Base-by-base conservation (phyloP, 2,888 invertebrate species). In the Cataglyphis cursor region DNA sequence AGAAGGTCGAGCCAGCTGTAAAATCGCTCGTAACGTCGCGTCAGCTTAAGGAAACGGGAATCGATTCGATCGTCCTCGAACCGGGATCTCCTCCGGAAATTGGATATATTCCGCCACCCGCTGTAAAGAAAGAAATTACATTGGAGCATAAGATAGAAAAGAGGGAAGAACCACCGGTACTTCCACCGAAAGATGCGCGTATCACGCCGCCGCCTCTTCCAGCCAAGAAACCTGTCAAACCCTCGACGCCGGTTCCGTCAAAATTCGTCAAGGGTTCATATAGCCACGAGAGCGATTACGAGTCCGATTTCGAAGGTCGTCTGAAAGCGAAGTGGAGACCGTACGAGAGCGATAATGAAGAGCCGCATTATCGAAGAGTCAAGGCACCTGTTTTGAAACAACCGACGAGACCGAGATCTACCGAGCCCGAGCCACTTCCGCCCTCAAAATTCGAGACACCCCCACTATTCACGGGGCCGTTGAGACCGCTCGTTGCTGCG, bases 11-110 rank as follows among this genome's bases (percentile, higher is more conserved):
- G 18, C 28, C 83, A 1, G 75, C 85, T 0, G 87, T 82, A 35
- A 90, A 87, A 70, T 80, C 88, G 0, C 24, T 66, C 15, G 41
- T 35, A 3, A 38, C 31, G 10, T 3, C 44, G 44, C 0, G 41
- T 65, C 75, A 62, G 0, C 21, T 44, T 3, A 24, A 72, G 1
- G 59, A 89, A 87, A 81, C 85, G 5, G 12, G 21, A 15, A 15
- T 62, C 0, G 81, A 84, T 6, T 78, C 73, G 10, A 59, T 87
- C 15, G 38, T 85, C n/a, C 85, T 97, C n/a, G 96, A 96, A 92
- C 97, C 97, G 0, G 97, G 97, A 5, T 95, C 97, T 15, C 96
- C 97, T 4, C 97, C 97, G 21, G 96, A 97, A 94, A 96, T 97
- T 10, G 96, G 96, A 61, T 97, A 96, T 93, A 96, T 96, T 0